phyloP scores from a whole-genome alignment of 2,113 vertebrate species.

The Australoheros scitulus region DNA sequence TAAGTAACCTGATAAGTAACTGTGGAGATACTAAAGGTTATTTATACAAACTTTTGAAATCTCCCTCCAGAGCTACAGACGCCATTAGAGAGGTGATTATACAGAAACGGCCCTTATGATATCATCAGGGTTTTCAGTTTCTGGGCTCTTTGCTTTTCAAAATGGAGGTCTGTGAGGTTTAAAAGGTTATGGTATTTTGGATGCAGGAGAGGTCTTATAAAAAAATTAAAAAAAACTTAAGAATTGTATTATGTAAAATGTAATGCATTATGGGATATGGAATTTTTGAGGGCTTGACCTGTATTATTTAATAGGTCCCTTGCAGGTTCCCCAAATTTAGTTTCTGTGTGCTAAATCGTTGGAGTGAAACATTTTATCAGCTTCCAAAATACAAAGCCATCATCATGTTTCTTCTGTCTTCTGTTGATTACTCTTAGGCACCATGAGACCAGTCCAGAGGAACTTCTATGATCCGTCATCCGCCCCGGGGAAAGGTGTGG shows the following conservation, averaged over 20 bases:
- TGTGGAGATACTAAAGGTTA: neutral
- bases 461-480: constrained; percentile 97
- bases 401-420: constrained; percentile 21
- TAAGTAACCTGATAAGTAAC: neutral
- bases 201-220: neutral
- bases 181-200: neutral
- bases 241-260: neutral
- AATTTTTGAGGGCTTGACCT: neutral
- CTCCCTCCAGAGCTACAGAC: neutral
- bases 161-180: neutral
- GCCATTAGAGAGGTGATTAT: neutral
- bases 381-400: neutral
- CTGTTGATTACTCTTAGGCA: constrained; percentile 79
- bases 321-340: neutral
- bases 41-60: neutral
- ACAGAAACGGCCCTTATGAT: neutral
- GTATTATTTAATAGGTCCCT: neutral
- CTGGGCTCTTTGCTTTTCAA: neutral
- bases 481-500: constrained; percentile 93
- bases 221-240: no score
- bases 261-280: neutral
- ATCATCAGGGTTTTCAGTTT: neutral
- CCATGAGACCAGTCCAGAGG: constrained; percentile 92
- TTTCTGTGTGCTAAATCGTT: neutral
- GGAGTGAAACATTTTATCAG: neutral